Percentiles rank a stretch among this genome's conserved stretches.
These are phyloP conservation scores for Dexiosoma caninum DNA, from an alignment of 2,888 invertebrate genomes.

Conservation along the genomic window DNA sequence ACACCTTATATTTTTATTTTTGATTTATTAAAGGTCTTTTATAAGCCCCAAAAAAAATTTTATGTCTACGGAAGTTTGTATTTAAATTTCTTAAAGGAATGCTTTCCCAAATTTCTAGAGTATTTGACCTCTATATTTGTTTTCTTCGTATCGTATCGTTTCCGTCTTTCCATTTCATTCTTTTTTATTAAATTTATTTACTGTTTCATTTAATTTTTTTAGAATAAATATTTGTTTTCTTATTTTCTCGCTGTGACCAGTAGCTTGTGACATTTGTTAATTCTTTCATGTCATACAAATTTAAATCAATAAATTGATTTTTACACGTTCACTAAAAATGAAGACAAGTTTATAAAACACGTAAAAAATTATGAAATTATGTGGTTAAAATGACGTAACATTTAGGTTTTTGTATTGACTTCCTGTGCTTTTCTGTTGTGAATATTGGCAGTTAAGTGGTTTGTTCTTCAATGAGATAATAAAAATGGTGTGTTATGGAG, in stretches of 20 bases:
- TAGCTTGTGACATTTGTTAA: conserved; percentile 42
- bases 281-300: conserved; percentile 24
- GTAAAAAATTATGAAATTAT: conserved; percentile 29
- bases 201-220: background rate
- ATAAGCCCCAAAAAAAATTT: too few species aligned
- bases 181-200: background rate
- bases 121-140: background rate
- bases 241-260: conserved; percentile 8
- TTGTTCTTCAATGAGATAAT: conserved; percentile 11
- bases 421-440: background rate
- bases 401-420: background rate
- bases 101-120: too few species aligned
- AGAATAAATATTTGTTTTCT: background rate
- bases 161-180: background rate
- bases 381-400: conserved; percentile 36
- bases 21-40: too few species aligned
- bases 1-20: too few species aligned
- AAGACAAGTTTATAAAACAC: background rate
- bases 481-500: background rate
- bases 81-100: too few species aligned
- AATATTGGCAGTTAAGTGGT: background rate
- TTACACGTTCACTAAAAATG: background rate
- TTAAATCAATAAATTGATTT: conserved; percentile 57
- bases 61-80: too few species aligned
- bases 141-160: background rate